Evolutionary conservation across 2,113 vertebrate genomes (phyloP).

Genomic region (Halichoerus grypus): DNA sequence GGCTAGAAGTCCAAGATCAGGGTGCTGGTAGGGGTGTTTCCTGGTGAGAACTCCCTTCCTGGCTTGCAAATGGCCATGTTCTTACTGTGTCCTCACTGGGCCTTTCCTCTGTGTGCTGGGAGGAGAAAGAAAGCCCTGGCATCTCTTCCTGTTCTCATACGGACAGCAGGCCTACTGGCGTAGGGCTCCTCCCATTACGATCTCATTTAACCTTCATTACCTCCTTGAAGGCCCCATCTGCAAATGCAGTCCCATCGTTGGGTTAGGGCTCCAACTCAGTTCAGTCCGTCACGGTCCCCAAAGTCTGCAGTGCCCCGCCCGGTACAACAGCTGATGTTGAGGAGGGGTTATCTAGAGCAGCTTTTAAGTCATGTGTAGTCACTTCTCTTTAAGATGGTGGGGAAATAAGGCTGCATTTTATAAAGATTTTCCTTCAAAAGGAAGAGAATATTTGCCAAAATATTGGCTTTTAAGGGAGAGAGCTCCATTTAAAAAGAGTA

Average conservation of each 20-base stretch:
- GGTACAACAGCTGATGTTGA: neutral
- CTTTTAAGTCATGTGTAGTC: neutral
- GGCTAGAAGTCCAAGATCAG: neutral
- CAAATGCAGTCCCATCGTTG: accelerated
- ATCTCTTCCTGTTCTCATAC: neutral
- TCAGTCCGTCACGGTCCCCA: neutral
- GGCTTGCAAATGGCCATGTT: neutral
- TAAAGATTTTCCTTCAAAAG: neutral
- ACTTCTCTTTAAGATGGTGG: neutral
- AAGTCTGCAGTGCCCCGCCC: neutral
- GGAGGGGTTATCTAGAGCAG: neutral
- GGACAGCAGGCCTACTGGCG: neutral
- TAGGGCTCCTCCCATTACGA: neutral
- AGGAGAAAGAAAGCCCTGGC: neutral
- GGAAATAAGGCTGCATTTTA: neutral
- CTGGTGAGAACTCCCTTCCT: neutral
- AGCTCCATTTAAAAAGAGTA: conserved; percentile 9
- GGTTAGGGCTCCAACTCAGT: neutral
- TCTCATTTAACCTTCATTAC: neutral
- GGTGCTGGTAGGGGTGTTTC: neutral
- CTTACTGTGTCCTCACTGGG: neutral
- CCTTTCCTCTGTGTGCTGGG: neutral
- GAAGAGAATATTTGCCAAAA: neutral
- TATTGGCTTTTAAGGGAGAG: neutral
- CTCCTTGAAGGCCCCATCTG: neutral